A percentile compares a stretch with the other conserved stretches of the same genome.
These are phyloP conservation scores for Brachyalestes nurse DNA, from an alignment of 2,797 vertebrate genomes.

Conservation along the genomic window DNA sequence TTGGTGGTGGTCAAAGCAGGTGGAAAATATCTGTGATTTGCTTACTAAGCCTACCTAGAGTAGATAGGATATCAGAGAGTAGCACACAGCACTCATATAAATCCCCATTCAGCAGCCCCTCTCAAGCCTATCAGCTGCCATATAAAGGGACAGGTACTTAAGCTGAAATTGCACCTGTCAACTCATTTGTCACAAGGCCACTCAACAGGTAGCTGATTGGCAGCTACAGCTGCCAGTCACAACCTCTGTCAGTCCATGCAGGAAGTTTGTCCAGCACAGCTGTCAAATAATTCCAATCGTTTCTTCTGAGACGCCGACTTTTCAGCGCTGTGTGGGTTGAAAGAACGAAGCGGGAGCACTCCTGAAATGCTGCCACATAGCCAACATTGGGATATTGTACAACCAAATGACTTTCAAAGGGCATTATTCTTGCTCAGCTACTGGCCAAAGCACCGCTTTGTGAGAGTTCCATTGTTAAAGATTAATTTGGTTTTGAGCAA, in stretches of 20 bases:
- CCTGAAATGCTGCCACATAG: conserved; percentile 41
- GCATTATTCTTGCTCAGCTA: conserved; percentile 42
- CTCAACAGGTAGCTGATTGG: conserved; percentile 63
- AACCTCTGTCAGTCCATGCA: conserved; percentile 48
- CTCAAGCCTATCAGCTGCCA: conserved; percentile 44
- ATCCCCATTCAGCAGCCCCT: not conserved
- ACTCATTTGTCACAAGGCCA: conserved; percentile 61
- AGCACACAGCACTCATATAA: conserved; percentile 2
- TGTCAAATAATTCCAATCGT: conserved; percentile 56
- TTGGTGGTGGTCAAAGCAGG: not conserved
- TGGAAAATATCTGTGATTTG: not conserved
- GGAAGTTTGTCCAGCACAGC: conserved; percentile 47
- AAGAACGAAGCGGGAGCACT: conserved; percentile 44
- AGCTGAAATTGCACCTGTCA: conserved; percentile 60
- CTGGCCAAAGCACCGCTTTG: conserved; percentile 38
- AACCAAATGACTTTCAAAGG: conserved; percentile 51
- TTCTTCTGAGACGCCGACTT: conserved; percentile 42
- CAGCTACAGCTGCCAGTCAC: conserved; percentile 58
- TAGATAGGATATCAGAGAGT: not conserved
- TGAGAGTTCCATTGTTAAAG: conserved; percentile 50
- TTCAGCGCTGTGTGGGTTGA: conserved; percentile 5
- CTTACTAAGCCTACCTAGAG: not conserved
- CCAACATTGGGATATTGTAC: conserved; percentile 48
- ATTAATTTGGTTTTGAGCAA: conserved; percentile 54
- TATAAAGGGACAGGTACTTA: conserved; percentile 58